Evolutionary conservation across 2,797 vertebrate genomes (phyloP), one percentile per base, ranked within the genome.

Genomic region (Poeciliopsis paucimaculata): DNA sequence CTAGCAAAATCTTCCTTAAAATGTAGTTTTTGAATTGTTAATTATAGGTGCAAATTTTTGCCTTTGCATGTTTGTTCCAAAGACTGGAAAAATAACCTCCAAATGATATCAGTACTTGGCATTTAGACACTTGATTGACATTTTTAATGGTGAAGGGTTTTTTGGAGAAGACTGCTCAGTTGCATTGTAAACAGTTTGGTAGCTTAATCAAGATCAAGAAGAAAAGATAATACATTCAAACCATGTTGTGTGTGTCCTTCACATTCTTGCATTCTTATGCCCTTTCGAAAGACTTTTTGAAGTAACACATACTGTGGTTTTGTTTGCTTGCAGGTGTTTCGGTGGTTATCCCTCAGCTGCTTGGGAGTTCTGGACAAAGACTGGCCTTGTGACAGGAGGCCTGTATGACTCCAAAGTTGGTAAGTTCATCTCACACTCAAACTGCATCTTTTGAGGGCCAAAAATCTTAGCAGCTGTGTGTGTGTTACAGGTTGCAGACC

Each of bases 331-430:
- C 77, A 99, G 98, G 36, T 99, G 98, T 85, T 95, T 93, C 0
- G 98, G 98, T 10, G 98, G 98, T 34, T 98, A 84, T 77, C 95
- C 97, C 0, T 77, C 94, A 0, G 91, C 89, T 0, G 98, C 98
- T 0, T 99, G 98, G 98, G 89, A 93, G 3, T 99, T 94, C 94
- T 99, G 98, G 98, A 95, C 90, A 0, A 94, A 95, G 53, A 88
- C 88, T 8, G 98, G 98, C 3, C 92, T 99, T 1, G 98, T 99
- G 51, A 97, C 97, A 0, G 98, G 98, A 2, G 98, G 98, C 45
- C 95, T 97, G 81, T 98, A 98, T 0, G 80, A 91, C 70, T 98
- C 98, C 8, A 96, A 96, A 0, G 79, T 96, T 5, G 98, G 98
- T 98, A 87, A 16, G 82, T 57, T 68, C 34, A n/a, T 36, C 75